These are phyloP conservation scores for Spialia ferax DNA, from an alignment of 2,888 invertebrate species.

Conservation along the genomic window DNA sequence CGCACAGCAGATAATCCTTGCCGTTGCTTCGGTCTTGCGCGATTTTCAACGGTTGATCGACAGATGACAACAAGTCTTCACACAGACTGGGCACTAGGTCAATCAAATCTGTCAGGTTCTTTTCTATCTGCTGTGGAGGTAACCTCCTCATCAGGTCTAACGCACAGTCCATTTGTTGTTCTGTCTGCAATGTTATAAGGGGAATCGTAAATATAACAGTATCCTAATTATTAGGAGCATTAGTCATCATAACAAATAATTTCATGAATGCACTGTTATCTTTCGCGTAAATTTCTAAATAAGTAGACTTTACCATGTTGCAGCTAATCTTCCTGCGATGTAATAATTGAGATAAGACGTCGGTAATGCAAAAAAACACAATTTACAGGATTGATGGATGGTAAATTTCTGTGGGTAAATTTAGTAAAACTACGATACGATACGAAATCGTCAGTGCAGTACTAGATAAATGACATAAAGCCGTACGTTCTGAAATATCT, in stretches of 20 bases:
- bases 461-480: conserved; percentile 39
- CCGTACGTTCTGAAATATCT: conserved; percentile 20
- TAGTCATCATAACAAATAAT: conserved; percentile 81
- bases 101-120: conserved; percentile 98
- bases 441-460: conserved; percentile 28
- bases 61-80: conserved; percentile 98
- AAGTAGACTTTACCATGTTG: conserved; percentile 50
- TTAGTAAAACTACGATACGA: conserved; percentile 31
- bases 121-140: conserved; percentile 99
- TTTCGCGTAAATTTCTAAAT: conserved; percentile 43
- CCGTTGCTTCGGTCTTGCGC: conserved; percentile 98
- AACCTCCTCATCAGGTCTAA: conserved; percentile 99
- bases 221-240: conserved; percentile 63
- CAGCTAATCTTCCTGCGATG: neutral
- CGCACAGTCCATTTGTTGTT: conserved; percentile 99
- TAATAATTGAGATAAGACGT: conserved; percentile 19
- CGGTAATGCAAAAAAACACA: conserved; percentile 23
- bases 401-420: conserved; percentile 37
- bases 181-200: conserved; percentile 88
- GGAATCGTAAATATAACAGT: conserved; percentile 51
- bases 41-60: conserved; percentile 99
- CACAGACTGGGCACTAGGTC: conserved; percentile 98
- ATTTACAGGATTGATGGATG: conserved; percentile 20
- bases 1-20: conserved; percentile 98
- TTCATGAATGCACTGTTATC: conserved; percentile 38